Conservation (phyloP, 2,113 vertebrate species). For the Ictidomys tridecemlineatus region DNA sequence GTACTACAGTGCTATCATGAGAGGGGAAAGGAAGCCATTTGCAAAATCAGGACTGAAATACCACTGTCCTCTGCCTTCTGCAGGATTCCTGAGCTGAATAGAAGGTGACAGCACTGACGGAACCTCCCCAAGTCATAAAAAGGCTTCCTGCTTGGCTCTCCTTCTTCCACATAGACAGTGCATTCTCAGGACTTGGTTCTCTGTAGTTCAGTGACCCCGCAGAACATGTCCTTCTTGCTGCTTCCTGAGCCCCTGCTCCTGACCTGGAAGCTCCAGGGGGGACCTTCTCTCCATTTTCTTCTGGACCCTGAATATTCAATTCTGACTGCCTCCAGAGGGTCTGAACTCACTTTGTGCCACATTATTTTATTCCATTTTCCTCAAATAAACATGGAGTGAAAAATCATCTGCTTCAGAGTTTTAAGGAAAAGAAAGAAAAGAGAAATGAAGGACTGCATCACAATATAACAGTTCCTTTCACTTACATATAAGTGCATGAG, state of each 20-base stretch:
- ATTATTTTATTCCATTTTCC: background rate
- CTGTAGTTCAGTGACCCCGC: background rate
- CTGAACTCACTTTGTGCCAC: accelerated
- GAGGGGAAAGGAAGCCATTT: background rate
- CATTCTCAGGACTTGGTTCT: too few relatives aligned
- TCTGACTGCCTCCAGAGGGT: background rate
- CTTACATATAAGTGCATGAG: background rate
- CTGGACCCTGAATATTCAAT: background rate
- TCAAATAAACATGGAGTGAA: conserved; percentile 28
- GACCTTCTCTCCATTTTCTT: accelerated
- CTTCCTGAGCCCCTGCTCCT: background rate
- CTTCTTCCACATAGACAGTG: accelerated
- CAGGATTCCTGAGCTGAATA: conserved; percentile 54
- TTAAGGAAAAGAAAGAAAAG: background rate
- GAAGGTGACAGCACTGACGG: background rate
- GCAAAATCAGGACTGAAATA: background rate
- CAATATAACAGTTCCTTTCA: background rate
- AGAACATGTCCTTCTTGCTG: background rate
- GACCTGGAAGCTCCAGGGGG: background rate
- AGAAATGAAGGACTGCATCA: background rate
- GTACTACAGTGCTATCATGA: accelerated
- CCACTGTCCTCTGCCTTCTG: background rate
- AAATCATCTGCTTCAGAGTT: background rate
- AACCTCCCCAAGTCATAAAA: background rate
- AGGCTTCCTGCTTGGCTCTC: accelerated